phyloP scores from a whole-genome alignment of 2,113 vertebrate genomes.

The Cyanoderma ruficeps region DNA sequence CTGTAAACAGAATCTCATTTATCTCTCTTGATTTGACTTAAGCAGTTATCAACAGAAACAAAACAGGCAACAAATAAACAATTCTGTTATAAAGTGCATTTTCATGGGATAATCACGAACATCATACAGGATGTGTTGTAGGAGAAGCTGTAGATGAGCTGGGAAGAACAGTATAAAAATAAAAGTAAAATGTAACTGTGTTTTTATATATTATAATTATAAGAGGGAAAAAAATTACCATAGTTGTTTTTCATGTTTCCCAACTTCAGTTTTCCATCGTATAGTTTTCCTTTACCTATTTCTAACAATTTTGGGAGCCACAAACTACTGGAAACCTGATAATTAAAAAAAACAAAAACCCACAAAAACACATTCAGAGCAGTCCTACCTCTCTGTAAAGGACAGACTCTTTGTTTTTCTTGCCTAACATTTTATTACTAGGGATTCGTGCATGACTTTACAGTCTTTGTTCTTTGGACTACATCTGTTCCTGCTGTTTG shows the following conservation, averaged over 20 bases:
- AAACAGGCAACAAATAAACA: background rate
- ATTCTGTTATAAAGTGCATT: background rate
- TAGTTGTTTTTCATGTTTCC: background rate
- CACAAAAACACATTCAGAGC: background rate
- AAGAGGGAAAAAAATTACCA: background rate
- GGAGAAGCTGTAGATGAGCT: background rate
- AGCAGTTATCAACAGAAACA: background rate
- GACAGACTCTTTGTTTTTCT: constrained; percentile 53
- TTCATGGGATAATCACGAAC: background rate
- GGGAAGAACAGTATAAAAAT: background rate
- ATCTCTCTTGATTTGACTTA: background rate
- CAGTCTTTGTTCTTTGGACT: constrained; percentile 65
- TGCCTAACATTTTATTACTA: constrained; percentile 59
- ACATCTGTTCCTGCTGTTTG: constrained; percentile 74
- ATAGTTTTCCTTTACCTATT: background rate
- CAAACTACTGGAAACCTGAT: background rate
- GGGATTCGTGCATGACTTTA: constrained; percentile 29
- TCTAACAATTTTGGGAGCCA: background rate
- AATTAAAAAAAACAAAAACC: background rate
- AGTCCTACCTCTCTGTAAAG: constrained; percentile 10
- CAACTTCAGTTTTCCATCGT: background rate
- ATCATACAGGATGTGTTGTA: background rate
- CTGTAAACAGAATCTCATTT: constrained; percentile 6
- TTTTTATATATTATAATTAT: background rate
- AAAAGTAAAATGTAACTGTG: background rate